A percentile compares a stretch with the other conserved stretches of the same genome.
Evolutionary conservation across 2,113 vertebrate species (phyloP).

Genomic region (Labeo rohita): DNA sequence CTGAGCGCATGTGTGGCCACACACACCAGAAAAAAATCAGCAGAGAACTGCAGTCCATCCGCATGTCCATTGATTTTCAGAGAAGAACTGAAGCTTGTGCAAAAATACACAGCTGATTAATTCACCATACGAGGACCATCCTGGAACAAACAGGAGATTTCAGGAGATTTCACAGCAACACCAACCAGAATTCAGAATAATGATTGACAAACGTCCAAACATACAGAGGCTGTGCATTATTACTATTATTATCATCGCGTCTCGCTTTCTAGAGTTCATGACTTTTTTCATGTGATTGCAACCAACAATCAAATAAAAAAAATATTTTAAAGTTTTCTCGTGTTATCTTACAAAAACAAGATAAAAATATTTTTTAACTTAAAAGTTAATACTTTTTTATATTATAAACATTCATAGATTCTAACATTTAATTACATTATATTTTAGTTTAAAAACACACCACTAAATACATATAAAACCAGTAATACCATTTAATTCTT

Average conservation of each 20-base stretch:
- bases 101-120: background rate
- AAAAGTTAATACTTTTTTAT: no score
- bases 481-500: no score
- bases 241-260: no score
- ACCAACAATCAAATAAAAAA: no score
- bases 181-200: background rate
- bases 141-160: background rate
- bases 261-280: background rate
- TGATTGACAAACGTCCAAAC: background rate
- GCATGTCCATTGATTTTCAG: background rate
- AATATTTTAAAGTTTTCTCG: no score
- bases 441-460: no score
- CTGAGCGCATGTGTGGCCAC: background rate
- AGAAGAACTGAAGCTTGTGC: background rate
- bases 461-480: no score
- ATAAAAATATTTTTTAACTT: no score
- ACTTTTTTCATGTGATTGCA: background rate
- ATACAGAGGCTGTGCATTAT: background rate
- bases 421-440: no score
- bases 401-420: no score
- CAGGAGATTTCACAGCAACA: background rate
- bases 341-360: no score
- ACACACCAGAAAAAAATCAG: background rate
- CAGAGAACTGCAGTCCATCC: background rate
- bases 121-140: background rate